A percentile compares a stretch with the other conserved stretches of the same genome.
Evolutionary conservation across 1,140 invertebrate genomes (phyloP).

Genomic region (Batillaria attramentaria): DNA sequence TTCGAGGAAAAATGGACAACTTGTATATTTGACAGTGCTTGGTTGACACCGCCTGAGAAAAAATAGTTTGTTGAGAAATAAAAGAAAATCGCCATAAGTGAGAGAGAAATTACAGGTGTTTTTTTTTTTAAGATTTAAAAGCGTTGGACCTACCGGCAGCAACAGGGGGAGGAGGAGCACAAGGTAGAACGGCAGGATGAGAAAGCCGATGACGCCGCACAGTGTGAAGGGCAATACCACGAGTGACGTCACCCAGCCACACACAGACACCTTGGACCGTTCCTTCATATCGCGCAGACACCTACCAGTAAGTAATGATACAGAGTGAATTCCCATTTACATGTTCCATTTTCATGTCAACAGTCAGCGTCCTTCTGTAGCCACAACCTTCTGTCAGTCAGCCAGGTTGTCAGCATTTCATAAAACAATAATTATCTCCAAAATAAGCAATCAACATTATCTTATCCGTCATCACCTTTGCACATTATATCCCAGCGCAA

Average conservation of each 20-base stretch:
- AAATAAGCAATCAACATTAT: neutral
- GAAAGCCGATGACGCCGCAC: conserved; percentile 45
- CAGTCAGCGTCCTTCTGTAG: no score
- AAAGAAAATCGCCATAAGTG: no score
- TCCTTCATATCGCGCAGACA: conserved; percentile 56
- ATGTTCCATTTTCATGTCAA: neutral
- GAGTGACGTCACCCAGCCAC: conserved; percentile 24
- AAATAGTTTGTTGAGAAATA: no score
- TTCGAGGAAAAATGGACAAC: no score
- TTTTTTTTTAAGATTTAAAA: neutral
- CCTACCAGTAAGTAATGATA: conserved; percentile 18
- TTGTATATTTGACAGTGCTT: no score
- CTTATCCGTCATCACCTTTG: neutral
- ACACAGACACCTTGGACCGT: conserved; percentile 36
- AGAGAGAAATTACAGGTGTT: no score
- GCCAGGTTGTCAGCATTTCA: no score
- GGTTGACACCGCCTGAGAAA: no score
- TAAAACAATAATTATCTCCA: neutral
- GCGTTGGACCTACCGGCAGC: conserved; percentile 42
- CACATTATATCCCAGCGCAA: neutral
- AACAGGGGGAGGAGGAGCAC: conserved; percentile 42
- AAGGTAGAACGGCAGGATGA: conserved; percentile 41
- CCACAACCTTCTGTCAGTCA: no score
- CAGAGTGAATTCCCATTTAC: neutral
- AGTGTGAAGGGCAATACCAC: conserved; percentile 24